Evolutionary conservation across 2,113 vertebrate species (phyloP), one percentile per base, ranked within the genome.

Genomic region (Ceuthmochares aereus): DNA sequence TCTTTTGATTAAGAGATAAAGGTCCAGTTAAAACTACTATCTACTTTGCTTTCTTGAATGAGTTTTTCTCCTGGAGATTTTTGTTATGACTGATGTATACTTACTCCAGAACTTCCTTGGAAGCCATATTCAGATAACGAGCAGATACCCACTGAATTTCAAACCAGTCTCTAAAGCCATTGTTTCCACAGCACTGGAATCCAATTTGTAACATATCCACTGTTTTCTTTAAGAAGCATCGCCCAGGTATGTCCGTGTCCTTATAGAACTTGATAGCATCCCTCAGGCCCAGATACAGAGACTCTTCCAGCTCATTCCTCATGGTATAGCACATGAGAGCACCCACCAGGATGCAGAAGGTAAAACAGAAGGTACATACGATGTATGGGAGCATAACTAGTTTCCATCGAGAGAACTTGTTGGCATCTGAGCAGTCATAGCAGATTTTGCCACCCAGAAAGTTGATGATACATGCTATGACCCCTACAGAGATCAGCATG

Each of bases 381-480:
- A 99, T 98, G 93, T 99, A 99, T 27, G 99, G 99, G 52, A 99
- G 96, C 98, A 99, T 98, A 92, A 99, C 98, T 54, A 99, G 92
- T 95, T 98, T 99, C 99, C 98, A 99, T 40, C 98, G 98, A 60
- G 98, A 93, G 96, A 98, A 99, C 96, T 98, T 99, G 88, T 97
- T 97, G 49, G 96, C 96, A 87, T 99, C 98, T 66, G 98, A 98
- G 34, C 98, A 99, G 96, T 99, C 98, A 10, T 99, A 99, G 94
- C 98, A 99, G 90, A 99, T 99, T 97, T 99, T 99, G 54, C 99
- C 98, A 16, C 99, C 98, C 84, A 99, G 96, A 60, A 99, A 98
- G 95, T 99, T 99, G 94, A 99, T 98, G 96, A 97, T 98, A 49
- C 98, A 99, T 36, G 98, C 98, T 34, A 99, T 98, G 87, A 98